Base-by-base conservation (phyloP, 2,797 vertebrate species). In the Molossus alvarezi region DNA sequence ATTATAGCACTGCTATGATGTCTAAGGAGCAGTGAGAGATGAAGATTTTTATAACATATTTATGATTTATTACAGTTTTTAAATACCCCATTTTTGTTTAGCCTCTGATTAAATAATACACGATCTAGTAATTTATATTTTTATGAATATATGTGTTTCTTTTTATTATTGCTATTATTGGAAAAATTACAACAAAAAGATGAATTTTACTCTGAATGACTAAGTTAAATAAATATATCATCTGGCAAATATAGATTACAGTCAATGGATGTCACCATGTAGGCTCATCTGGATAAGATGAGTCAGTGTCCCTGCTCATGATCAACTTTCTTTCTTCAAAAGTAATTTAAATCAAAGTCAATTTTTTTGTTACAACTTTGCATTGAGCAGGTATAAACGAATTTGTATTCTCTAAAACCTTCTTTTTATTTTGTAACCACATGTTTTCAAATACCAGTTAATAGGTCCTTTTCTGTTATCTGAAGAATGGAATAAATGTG, bases 191-290 rank as follows among this genome's bases (percentile, higher is more conserved):
- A 18, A 20, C 90, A 91, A 91, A 94, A 84, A 80, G 51, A 95
- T 73, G 96, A 57, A 95, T 95, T 96, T 86, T 81, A 37, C 71
- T 20, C 14, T 41, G 9, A 67, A 76, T 88, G 25, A 13, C 7
- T 83, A 85, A 96, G 65, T 94, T 95, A 96, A 93, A 95, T 96
- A 96, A 95, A 92, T 93, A 37, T 83, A 86, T 69, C 86, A 91
- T 8, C 89, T 87, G 11, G 17, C 29, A 91, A 90, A 73, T 82
- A 93, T 88, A 27, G 62, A 88, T 96, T 64, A 79, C 83, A 95
- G 80, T 95, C 79, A 91, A 83, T 55, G 33, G 58, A 87, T 71
- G 51, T 62, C 90, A 94, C 0, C 1, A 51, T 14, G 3, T 65
- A 69, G 29, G n/a, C 41, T 83, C 41, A 18, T 92, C 73, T 90